Base-by-base conservation (phyloP, 2,888 invertebrate genomes). In the Campoletis raptor region DNA sequence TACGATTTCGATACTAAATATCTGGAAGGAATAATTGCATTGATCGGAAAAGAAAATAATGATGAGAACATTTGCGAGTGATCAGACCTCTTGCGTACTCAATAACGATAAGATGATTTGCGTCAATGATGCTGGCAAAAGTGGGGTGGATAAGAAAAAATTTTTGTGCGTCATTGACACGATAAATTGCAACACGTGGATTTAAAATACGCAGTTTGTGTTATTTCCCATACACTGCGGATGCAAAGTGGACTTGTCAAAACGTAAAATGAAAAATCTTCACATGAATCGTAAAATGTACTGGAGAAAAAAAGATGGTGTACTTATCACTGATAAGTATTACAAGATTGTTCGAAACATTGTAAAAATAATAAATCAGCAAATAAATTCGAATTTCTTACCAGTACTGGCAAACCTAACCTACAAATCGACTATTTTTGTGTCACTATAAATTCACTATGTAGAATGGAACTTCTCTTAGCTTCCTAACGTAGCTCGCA, bases 391-490 rank as follows among this genome's bases (percentile, higher is more conserved):
- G 30, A 24, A 30, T 61, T 61, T 30, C 7, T 15, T 30, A 61
- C 30, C 6, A 57, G n/a, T 24, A 30, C 54, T 40, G 81, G 64
- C 42, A 36, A 77, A 79, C 73, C 82, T 82, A 85, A 85, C 82
- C 85, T 82, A 79, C 18, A 82, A 73, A 30, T 61, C 30, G 61
- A 15, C 15, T 1, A 15, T 61, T 61, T 61, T 61, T 30, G 6
- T 24, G 61, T 61, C 61, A 61, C 30, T 61, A 15, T 30, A 61
- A 30, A 61, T 15, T 15, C 61, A 61, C 61, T 61, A 7, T 30
- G 15, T 30, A 7, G 30, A 61, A 30, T 30, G 15, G 30, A 30
- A 30, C 30, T 61, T 7, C 12, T 30, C 15, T 30, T 8, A 12
- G 30, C 30, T 12, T 30, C 15, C 12, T 9, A 6, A 30, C 15